Evolutionary conservation across 1,140 invertebrate species (phyloP), one percentile per base, ranked within the genome.

Genomic region (Pseudomyrmex concolor): DNA sequence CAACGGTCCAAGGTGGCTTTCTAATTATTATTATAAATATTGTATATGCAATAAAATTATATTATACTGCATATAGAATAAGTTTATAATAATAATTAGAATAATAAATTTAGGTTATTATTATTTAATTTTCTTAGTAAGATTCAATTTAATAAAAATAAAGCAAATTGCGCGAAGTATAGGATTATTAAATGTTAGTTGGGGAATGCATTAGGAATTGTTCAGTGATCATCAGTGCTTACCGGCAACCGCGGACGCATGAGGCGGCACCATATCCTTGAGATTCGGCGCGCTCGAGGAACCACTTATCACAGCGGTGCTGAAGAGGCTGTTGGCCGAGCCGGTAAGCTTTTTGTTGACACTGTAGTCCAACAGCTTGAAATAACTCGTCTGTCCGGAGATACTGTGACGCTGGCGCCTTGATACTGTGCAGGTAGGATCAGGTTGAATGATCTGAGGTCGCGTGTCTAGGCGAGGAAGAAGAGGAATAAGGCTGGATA

Each of bases 241-340:
- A 97, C 97, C 96, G 90, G 97, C 96, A 43, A 95, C 93, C 67
- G 95, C 95, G 77, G 96, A 96, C 3, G 96, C 95, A 22, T 96
- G 95, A 73, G 95, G 95, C 13, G 97, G 96, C 86, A 98, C 96
- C 96, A 97, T 97, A 92, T 98, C 97, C 88, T 97, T 96, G 51
- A 98, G 95, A 94, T 98, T 98, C 48, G 98, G 98, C 48, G 98
- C 97, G 86, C 97, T 98, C 72, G 97, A 97, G 84, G 97, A 98
- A 48, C 98, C 98, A 90, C 97, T 98, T 92, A 99, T 99, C 88
- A 99, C 98, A 50, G 98, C 98, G 48, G 98, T 99, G 91, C 97
- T 98, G 95, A 99, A 98, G 74, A 99, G 95, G 87, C 97, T 97
- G 91, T 96, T 97, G 7, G 97, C 95, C 76, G 97, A 97, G 77